phyloP scores from a whole-genome alignment of 2,888 invertebrate species.

The Drosophila greeni region DNA sequence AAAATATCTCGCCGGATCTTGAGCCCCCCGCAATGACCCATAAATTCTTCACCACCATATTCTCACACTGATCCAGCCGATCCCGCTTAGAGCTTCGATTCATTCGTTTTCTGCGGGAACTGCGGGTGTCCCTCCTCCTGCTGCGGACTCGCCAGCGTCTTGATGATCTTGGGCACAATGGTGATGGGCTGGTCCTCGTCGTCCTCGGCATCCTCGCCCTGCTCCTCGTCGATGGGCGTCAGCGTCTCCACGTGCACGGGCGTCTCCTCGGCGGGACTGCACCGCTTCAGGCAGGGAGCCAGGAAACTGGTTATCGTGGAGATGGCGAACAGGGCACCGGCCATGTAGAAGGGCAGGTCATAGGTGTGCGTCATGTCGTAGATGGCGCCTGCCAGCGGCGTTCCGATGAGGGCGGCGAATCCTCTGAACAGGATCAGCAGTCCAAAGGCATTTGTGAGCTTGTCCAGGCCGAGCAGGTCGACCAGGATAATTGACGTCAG shows the following conservation, averaged over 20 bases:
- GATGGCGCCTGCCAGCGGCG: constrained; percentile 91
- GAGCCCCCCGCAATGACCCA: constrained; percentile 23
- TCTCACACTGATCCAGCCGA: constrained; percentile 10
- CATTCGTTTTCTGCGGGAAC: constrained; percentile 60
- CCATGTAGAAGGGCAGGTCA: constrained; percentile 94
- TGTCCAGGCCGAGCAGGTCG: constrained; percentile 96
- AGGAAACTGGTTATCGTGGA: constrained; percentile 91
- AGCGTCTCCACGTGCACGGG: constrained; percentile 85
- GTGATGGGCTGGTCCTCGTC: constrained; percentile 87
- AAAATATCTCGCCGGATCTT: constrained; percentile 45
- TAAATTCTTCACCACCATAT: constrained; percentile 41
- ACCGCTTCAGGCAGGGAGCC: constrained; percentile 86
- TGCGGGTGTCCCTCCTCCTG: constrained; percentile 62
- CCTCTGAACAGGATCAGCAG: constrained; percentile 97
- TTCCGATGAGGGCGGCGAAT: constrained; percentile 92
- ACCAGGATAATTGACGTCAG: constrained; percentile 98
- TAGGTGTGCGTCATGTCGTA: constrained; percentile 93
- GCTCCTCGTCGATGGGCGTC: constrained; percentile 91
- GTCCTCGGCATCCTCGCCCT: constrained; percentile 86
- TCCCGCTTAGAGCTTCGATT: constrained; percentile 74
- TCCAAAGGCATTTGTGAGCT: constrained; percentile 98
- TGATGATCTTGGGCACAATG: constrained; percentile 88
- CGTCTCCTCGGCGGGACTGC: constrained; percentile 80
- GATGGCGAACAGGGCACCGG: constrained; percentile 91
- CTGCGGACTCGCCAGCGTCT: constrained; percentile 86